These are phyloP conservation scores for Lytechinus pictus DNA, from an alignment of 35 echinoderm and acorn worm species.

Conservation along the genomic window DNA sequence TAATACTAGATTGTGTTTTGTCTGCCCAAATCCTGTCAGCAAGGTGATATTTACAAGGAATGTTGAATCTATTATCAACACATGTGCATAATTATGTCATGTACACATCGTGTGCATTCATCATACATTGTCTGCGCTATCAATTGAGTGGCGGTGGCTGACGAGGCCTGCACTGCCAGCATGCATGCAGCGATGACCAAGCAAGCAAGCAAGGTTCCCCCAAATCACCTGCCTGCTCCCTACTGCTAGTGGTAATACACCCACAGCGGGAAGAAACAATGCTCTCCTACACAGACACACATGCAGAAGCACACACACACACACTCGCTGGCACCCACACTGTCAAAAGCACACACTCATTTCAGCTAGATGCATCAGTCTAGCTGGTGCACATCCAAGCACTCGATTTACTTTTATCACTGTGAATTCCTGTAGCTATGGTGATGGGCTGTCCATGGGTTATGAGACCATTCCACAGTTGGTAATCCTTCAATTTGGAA, in stretches of 20 bases:
- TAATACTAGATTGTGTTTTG: too few relatives aligned
- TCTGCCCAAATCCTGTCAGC: too few relatives aligned
- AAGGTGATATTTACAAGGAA: background rate
- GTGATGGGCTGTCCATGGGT: background rate
- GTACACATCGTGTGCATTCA: slow-evolving; percentile 1
- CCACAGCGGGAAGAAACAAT: background rate
- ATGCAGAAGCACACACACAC: background rate
- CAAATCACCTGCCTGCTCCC: background rate
- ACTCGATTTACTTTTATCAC: slow-evolving; percentile 5
- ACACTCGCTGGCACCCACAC: background rate
- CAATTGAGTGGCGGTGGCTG: background rate
- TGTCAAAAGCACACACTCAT: background rate
- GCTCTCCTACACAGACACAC: background rate
- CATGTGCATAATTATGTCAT: slow-evolving; percentile 19
- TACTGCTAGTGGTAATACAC: background rate
- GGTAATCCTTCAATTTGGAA: background rate
- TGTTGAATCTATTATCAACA: background rate
- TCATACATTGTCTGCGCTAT: background rate
- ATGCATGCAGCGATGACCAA: background rate
- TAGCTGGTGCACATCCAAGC: background rate
- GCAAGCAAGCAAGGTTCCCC: background rate
- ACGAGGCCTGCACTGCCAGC: background rate
- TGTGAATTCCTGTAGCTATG: background rate
- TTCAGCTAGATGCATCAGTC: background rate
- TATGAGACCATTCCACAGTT: background rate